A percentile compares a stretch with the other conserved stretches of the same genome.
These are phyloP conservation scores for Cercocebus atys DNA, from an alignment of 2,113 vertebrate genomes.

Conservation along the genomic window DNA sequence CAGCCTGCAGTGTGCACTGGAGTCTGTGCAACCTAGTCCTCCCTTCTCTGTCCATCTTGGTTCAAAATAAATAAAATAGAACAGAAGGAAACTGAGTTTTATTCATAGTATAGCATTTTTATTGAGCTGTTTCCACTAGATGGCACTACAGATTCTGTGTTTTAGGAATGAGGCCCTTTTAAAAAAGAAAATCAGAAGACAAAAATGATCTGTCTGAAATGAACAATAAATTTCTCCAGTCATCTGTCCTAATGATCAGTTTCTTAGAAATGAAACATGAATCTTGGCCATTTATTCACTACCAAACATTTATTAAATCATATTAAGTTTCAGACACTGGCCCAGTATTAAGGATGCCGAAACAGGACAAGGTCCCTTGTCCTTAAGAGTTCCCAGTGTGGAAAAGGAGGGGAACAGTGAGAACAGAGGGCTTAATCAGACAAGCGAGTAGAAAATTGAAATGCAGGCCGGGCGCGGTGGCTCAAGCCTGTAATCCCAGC, in stretches of 20 bases:
- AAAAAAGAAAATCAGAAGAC: background rate
- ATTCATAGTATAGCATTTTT: background rate
- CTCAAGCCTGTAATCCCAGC: too few relatives aligned
- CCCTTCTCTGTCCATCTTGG: background rate
- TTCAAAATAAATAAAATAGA: background rate
- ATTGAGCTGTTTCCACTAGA: constrained; percentile 58
- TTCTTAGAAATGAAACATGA: background rate
- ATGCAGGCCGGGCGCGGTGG: too few relatives aligned
- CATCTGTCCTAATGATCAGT: background rate
- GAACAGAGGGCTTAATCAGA: background rate
- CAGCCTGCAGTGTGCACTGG: background rate
- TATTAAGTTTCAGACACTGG: background rate
- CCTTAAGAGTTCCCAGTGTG: background rate
- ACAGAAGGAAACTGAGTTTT: background rate
- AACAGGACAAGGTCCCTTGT: background rate
- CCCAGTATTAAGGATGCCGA: background rate
- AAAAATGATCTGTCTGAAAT: background rate
- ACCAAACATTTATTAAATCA: background rate
- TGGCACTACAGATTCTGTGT: constrained; percentile 54
- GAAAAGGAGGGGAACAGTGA: background rate
- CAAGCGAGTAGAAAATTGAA: background rate
- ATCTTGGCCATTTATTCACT: background rate
- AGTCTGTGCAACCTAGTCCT: background rate
- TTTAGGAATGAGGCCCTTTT: background rate
- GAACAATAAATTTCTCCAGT: background rate